Conservation (phyloP, 1,140 invertebrate species). For the Oppia nitens region DNA sequence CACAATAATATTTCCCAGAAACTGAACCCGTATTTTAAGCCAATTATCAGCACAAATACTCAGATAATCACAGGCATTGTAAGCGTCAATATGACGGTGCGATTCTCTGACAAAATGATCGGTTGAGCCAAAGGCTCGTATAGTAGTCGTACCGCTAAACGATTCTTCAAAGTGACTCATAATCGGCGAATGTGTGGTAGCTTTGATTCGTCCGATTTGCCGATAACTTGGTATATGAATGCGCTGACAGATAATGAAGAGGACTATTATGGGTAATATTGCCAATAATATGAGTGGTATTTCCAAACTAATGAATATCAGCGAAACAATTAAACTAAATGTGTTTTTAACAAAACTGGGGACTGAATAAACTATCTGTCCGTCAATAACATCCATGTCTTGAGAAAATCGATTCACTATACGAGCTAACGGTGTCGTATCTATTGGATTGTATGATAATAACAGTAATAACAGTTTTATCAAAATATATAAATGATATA, state of each 20-base stretch:
- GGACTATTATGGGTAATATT: slow-evolving; percentile 61
- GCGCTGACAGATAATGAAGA: slow-evolving; percentile 44
- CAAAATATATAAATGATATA: too few relatives aligned
- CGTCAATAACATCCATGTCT: slow-evolving; percentile 72
- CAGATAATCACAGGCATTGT: slow-evolving; percentile 32
- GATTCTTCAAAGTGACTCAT: slow-evolving; percentile 39
- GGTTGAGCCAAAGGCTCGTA: slow-evolving; percentile 35
- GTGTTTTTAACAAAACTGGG: slow-evolving; percentile 37
- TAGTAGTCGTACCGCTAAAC: slow-evolving; percentile 34
- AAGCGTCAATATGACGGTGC: slow-evolving; percentile 58
- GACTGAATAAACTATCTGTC: slow-evolving; percentile 52
- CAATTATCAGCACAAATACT: slow-evolving; percentile 24
- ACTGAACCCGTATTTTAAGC: slow-evolving; percentile 29
- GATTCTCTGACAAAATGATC: slow-evolving; percentile 46
- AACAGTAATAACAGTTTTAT: too few relatives aligned
- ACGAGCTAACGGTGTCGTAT: slow-evolving; percentile 51
- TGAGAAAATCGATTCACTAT: slow-evolving; percentile 70
- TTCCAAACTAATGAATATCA: slow-evolving; percentile 50
- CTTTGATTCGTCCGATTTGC: slow-evolving; percentile 37
- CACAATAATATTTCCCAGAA: slow-evolving; percentile 24
- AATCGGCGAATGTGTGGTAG: slow-evolving; percentile 36
- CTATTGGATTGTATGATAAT: too few relatives aligned
- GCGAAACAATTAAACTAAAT: slow-evolving; percentile 51
- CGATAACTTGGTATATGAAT: slow-evolving; percentile 36
- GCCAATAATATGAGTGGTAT: slow-evolving; percentile 61